Evolutionary conservation across 2,797 vertebrate species (phyloP).

Genomic region (Columba guinea): DNA sequence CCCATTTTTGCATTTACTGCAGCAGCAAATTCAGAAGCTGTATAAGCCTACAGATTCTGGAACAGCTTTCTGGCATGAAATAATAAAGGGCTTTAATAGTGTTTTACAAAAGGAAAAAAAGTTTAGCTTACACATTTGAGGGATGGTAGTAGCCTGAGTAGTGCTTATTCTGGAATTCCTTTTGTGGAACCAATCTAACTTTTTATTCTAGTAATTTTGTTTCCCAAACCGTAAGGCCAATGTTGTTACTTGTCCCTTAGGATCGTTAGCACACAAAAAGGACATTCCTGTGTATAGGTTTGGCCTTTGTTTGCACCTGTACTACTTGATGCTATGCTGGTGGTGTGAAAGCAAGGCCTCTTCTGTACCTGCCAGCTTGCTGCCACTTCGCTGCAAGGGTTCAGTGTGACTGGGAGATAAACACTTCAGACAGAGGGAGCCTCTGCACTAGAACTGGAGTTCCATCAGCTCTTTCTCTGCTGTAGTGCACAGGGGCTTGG

Average conservation of each 20-base stretch:
- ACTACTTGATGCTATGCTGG: background rate
- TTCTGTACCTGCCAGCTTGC: background rate
- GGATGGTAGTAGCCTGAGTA: background rate
- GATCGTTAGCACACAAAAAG: background rate
- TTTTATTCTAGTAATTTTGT: background rate
- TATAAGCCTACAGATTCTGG: background rate
- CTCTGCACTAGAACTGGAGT: fast-evolving
- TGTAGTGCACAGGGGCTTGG: background rate
- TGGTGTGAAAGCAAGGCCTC: background rate
- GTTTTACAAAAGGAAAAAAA: background rate
- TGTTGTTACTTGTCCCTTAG: background rate
- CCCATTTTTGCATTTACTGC: background rate
- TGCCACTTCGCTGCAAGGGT: background rate
- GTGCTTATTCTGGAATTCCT: background rate
- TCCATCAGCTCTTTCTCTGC: background rate
- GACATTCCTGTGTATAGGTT: background rate
- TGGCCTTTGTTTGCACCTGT: background rate
- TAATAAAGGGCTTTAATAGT: background rate
- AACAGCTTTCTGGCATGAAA: background rate
- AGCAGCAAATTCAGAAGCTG: background rate
- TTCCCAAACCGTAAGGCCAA: background rate
- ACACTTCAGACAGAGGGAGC: background rate
- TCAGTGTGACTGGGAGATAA: background rate
- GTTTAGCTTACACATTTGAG: background rate
- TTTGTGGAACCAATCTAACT: background rate